Base-by-base conservation (phyloP, 2,797 vertebrate genomes). In the Lepilemur septentrionalis region DNA sequence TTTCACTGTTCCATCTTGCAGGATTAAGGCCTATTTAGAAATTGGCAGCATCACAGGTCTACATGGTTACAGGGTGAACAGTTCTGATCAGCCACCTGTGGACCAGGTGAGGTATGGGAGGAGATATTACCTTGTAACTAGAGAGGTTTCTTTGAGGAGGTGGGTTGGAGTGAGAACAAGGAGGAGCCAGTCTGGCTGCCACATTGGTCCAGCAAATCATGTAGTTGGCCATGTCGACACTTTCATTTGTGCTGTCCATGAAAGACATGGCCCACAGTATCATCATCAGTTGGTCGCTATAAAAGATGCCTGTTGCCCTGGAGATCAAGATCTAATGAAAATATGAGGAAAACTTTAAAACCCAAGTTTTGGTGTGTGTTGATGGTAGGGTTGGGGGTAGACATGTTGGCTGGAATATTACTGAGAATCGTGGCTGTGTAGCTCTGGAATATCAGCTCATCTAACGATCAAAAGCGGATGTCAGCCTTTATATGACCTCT, bases 1-100 rank as follows among this genome's bases (percentile, higher is more conserved):
- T 96, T 57, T 59, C 38, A 48, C 35, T 72, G 17, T 61, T 82
- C 22, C 1, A 1, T 65, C 78, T 55, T 43, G 32, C n/a, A 88
- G 46, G 43, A 30, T 25, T 13, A 85, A 59, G 32, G 32, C 30
- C 25, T 70, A 0, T 35, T 78, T 89, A 67, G 67, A 73, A 85
- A 70, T 5, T 28, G 22, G 20, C 23, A 69, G 32, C n/a, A 4
- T 38, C n/a, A 32, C 9, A 28, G 63, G n/a, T n/a, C 32, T 25
- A 7, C 46, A 50, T 0, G 8, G 8, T 28, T 1, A 0, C 35
- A 14, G 28, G 67, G 6, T 25, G 9, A 59, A 15, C 3, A 1
- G 28, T 28, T 85, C 46, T 30, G 32, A 90, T 46, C 46, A 23
- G 46, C 48, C 30, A 41, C 55, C 43, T 59, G 20, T 41, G 63